Conservation (phyloP, 2,113 vertebrate genomes). For the Prinia subflava region DNA sequence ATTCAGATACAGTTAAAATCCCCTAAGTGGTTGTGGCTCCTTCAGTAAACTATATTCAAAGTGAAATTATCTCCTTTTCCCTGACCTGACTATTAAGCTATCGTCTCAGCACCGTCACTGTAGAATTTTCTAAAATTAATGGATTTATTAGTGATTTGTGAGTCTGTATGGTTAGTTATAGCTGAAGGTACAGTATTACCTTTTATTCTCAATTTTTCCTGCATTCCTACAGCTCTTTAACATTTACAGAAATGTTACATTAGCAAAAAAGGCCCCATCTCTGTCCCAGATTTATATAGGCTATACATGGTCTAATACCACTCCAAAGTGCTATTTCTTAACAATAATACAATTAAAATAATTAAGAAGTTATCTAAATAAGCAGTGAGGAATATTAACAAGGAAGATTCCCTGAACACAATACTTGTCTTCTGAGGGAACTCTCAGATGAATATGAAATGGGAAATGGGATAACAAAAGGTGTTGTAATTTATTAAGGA, state of each 20-base stretch:
- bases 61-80: not conserved
- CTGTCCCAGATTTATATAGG: not conserved
- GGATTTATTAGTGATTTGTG: not conserved
- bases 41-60: not conserved
- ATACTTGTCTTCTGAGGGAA: not conserved
- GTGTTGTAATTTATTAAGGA: not conserved
- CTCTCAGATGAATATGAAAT: not conserved
- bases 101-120: not conserved
- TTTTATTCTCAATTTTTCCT: not conserved
- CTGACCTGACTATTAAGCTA: not conserved
- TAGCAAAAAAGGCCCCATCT: not conserved
- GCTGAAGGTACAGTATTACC: not conserved
- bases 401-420: not conserved
- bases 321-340: not conserved
- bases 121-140: not conserved
- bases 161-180: not conserved
- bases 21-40: not conserved
- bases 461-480: not conserved
- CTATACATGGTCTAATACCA: not conserved
- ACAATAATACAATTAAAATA: not conserved
- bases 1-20: conserved; percentile 3
- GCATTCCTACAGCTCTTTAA: not conserved
- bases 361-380: not conserved
- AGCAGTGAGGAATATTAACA: not conserved
- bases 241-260: not conserved